Base-by-base conservation (phyloP, 1,140 invertebrate genomes). In the Belonocnema kinseyi region DNA sequence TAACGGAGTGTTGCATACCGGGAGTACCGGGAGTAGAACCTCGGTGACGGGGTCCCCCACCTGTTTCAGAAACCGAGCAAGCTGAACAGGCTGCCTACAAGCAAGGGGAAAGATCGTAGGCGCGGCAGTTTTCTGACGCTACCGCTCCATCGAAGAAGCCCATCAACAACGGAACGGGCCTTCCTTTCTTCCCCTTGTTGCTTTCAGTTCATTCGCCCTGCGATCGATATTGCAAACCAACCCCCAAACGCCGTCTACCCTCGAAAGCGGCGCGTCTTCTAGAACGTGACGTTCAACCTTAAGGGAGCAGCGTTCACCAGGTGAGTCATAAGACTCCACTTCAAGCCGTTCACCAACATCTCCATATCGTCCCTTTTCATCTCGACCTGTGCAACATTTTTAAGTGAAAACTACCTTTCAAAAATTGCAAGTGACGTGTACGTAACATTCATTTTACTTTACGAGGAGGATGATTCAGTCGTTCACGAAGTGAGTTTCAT, bases 51-150 rank as follows among this genome's bases (percentile, higher is more conserved):
- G 75, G 73, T 75, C 84, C 87, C 87, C 88, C 88, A 89, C 88
- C 88, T 90, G 88, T 88, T 88, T 85, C 85, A 82, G 77, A 72
- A 75, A 82, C 76, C 79, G 78, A 82, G 80, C 46, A 78, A 50
- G 70, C 78, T 83, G 77, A 82, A 79, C 80, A 72, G 73, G 54
- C 80, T 81, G 84, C 76, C 73, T 77, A 80, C 80, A 82, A 82
- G 84, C 85, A 87, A 84, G 77, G 80, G 85, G 84, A 78, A 85
- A 83, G 75, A 82, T 85, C 77, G 78, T 85, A 88, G 87, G 88
- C 88, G 88, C 88, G 88, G 88, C 87, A 89, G 86, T 88, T 89
- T 88, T 89, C 85, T 83, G 85, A 88, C 85, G 86, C 80, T 80
- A 84, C 83, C 84, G 76, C 80, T 71, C 77, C 77, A 78, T 76